These are phyloP conservation scores for Chrysopa pallens DNA, from an alignment of 1,140 invertebrate species.

Conservation along the genomic window DNA sequence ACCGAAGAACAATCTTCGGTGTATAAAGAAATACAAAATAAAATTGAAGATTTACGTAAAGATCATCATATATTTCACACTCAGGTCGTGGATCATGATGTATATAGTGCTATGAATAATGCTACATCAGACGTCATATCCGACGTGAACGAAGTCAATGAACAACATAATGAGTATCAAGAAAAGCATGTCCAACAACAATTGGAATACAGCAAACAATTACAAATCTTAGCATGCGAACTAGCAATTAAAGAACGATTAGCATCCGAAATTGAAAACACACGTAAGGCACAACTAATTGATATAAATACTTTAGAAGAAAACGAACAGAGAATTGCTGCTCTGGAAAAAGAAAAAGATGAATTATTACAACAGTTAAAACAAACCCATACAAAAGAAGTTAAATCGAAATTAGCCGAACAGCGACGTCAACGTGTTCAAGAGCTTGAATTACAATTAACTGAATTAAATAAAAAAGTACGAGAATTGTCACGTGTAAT, in stretches of 20 bases:
- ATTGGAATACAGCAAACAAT: slow-evolving; percentile 35
- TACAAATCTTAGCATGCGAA: slow-evolving; percentile 52
- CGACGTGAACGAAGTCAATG: slow-evolving; percentile 12
- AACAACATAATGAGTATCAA: slow-evolving; percentile 23
- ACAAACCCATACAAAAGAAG: slow-evolving; percentile 26
- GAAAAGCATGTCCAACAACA: slow-evolving; percentile 41
- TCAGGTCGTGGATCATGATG: slow-evolving; percentile 20
- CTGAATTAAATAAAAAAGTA: slow-evolving; percentile 51
- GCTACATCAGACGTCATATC: slow-evolving; percentile 27
- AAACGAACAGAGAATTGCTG: slow-evolving; percentile 50
- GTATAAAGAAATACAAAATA: slow-evolving; percentile 34
- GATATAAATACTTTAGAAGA: slow-evolving; percentile 37
- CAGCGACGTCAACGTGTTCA: slow-evolving; percentile 56
- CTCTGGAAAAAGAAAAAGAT: slow-evolving; percentile 54
- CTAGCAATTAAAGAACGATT: slow-evolving; percentile 60
- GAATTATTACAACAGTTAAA: slow-evolving; percentile 45
- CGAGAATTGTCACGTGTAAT: slow-evolving; percentile 55
- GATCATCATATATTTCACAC: slow-evolving; percentile 16
- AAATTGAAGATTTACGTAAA: slow-evolving; percentile 33
- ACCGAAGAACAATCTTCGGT: slow-evolving; percentile 18
- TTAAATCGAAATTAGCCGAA: slow-evolving; percentile 39
- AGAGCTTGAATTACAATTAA: slow-evolving; percentile 56
- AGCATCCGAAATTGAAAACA: slow-evolving; percentile 46
- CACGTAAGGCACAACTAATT: slow-evolving; percentile 29
- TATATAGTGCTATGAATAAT: slow-evolving; percentile 7